phyloP scores from a whole-genome alignment of 2,888 invertebrate species.

The Diogma glabrata region DNA sequence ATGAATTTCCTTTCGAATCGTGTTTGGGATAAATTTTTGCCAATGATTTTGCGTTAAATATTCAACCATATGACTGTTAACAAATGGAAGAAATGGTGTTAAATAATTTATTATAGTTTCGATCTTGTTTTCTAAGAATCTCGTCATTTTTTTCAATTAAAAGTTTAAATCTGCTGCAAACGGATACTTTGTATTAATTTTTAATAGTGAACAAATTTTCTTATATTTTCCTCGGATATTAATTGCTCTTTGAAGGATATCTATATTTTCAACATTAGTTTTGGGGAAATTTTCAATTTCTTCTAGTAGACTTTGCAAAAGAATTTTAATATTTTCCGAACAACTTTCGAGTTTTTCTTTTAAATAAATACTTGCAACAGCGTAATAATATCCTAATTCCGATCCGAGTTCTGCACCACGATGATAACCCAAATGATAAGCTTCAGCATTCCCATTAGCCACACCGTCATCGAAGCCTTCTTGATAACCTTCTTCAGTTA shows the following conservation, averaged over 20 bases:
- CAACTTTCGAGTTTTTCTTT: slow-evolving; percentile 29
- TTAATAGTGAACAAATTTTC: slow-evolving; percentile 54
- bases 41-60: slow-evolving; percentile 57
- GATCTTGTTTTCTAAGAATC: slow-evolving; percentile 33
- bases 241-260: slow-evolving; percentile 50
- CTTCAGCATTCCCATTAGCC: slow-evolving; percentile 48
- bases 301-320: slow-evolving; percentile 44
- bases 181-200: slow-evolving; percentile 44
- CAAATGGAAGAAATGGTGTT: slow-evolving; percentile 45
- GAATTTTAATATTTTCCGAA: slow-evolving; percentile 42
- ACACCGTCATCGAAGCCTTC: slow-evolving; percentile 55
- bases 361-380: slow-evolving; percentile 43
- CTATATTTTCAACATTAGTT: slow-evolving; percentile 49
- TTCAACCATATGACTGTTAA: slow-evolving; percentile 69
- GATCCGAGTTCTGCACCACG: slow-evolving; percentile 63
- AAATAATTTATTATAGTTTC: slow-evolving; percentile 45
- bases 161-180: slow-evolving; percentile 48
- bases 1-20: slow-evolving; percentile 42
- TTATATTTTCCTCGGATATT: slow-evolving; percentile 56
- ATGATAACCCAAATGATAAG: slow-evolving; percentile 61
- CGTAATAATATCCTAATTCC: slow-evolving; percentile 64
- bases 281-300: slow-evolving; percentile 53
- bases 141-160: slow-evolving; percentile 30
- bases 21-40: slow-evolving; percentile 44
- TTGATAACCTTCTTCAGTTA: slow-evolving; percentile 49